Evolutionary conservation across 30 jellyfish, hydroid and myxozoan genomes (phyloP), one percentile per base, ranked within the genome.

Genomic region (Clytia hemisphaerica): DNA sequence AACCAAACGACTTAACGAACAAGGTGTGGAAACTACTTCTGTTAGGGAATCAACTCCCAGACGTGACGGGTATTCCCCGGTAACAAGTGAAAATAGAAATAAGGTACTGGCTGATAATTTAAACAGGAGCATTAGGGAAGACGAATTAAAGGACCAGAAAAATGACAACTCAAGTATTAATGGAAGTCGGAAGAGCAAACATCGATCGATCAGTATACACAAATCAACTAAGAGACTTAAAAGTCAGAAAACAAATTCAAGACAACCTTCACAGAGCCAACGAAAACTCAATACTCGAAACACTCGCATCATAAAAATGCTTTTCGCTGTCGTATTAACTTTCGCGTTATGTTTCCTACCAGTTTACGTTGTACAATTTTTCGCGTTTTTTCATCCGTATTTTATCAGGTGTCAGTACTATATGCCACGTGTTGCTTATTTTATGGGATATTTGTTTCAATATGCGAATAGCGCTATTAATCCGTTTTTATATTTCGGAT

Each of bases 281-380:
- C 6, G 29, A 28, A 62, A 2, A 30, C 48, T 14, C 9, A 51
- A 2, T 10, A 16, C 16, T 60, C 54, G 37, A 72, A 58, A 55
- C 79, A 46, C 22, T n/a, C 45, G 72, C 31, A 93, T 85, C 38
- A 85, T 85, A 62, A 59, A 76, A 64, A 85, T 85, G 95, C 76
- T 85, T 31, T 49, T 85, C 5, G 27, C 57, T 29, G 65, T 85
- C 15, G 80, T 51, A 6, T 45, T 58, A 31, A 49, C 61, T 2
- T 85, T 85, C 57, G 93, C 85, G 2, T 46, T 85, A n/a, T 85
- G 93, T 62, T 85, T 93, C 93, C 45, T 76, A 15, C 95, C 95
- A 9, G 88, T 76, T 3, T 73, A 67, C 69, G 28, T 68, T 12
- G 27, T 61, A 19, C 95, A 85, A 40, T 85, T 85, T 61, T 4